These are phyloP conservation scores for Harpegnathos saltator DNA, from an alignment of 1,140 invertebrate species.

Conservation along the genomic window DNA sequence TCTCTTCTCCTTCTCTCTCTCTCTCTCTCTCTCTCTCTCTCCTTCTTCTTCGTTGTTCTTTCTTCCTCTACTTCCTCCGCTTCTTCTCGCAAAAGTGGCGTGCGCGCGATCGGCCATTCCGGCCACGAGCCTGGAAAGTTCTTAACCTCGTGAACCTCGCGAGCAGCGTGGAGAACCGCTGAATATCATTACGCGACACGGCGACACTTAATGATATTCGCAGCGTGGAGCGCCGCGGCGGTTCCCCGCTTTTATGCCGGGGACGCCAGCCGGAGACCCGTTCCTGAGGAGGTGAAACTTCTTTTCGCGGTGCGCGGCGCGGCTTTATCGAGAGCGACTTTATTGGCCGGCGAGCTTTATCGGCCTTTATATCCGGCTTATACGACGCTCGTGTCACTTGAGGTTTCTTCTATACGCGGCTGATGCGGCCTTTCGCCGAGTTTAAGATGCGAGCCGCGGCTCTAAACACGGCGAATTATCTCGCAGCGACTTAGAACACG, in stretches of 20 bases:
- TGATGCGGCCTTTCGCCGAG: background rate
- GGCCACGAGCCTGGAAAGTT: conserved; percentile 46
- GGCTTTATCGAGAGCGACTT: conserved; percentile 41
- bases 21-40: background rate
- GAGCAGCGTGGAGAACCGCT: background rate
- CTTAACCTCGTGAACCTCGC: conserved; percentile 33
- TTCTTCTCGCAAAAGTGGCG: background rate
- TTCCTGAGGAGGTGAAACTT: too few relatives aligned
- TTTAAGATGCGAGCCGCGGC: background rate
- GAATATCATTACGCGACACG: conserved; percentile 46
- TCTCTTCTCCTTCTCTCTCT: too few relatives aligned
- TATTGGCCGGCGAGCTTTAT: background rate
- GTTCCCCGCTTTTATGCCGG: conserved; percentile 27
- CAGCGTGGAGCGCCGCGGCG: background rate
- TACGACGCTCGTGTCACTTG: conserved; percentile 8
- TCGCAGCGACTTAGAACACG: background rate
- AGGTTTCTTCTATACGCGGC: background rate
- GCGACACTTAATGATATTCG: conserved; percentile 48
- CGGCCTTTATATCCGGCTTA: background rate
- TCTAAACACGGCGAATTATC: conserved; percentile 20
- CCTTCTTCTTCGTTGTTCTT: background rate
- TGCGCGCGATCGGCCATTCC: conserved; percentile 19
- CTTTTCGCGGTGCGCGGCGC: background rate
- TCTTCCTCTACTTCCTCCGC: too few relatives aligned
- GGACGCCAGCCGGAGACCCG: too few relatives aligned